Percentiles rank a stretch among this genome's conserved stretches.
phyloP scores from a whole-genome alignment of 2,797 vertebrate genomes.

The Bradypus variegatus region DNA sequence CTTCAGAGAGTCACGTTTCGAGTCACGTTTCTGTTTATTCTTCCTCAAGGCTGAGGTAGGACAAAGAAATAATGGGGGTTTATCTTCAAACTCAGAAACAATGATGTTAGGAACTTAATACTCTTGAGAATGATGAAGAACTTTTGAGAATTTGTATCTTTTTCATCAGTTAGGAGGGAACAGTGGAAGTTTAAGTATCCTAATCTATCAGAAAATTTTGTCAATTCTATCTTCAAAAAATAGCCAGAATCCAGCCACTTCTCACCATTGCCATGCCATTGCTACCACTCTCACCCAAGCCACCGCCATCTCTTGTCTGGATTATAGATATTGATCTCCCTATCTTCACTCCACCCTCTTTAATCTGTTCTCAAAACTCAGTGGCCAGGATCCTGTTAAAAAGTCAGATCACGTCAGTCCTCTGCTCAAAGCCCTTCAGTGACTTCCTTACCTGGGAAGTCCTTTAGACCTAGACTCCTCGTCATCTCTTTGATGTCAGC shows the following conservation, averaged over 20 bases:
- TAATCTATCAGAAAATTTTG: background rate
- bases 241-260: background rate
- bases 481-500: background rate
- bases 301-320: background rate
- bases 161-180: background rate
- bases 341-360: background rate
- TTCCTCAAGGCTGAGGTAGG: background rate
- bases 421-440: background rate
- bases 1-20: background rate
- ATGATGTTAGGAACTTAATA: background rate
- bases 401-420: background rate
- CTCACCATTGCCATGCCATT: background rate
- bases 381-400: background rate
- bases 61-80: background rate
- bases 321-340: background rate
- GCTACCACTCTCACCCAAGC: background rate
- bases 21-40: background rate
- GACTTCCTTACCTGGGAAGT: background rate
- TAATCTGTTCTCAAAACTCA: background rate
- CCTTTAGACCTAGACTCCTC: background rate
- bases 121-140: background rate
- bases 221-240: background rate
- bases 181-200: background rate
- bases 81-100: constrained; percentile 3
- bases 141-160: background rate